A percentile compares a stretch with the other conserved stretches of the same genome.
These are phyloP conservation scores for Pangasius larnaudii DNA, from an alignment of 2,797 vertebrate genomes.

Conservation along the genomic window DNA sequence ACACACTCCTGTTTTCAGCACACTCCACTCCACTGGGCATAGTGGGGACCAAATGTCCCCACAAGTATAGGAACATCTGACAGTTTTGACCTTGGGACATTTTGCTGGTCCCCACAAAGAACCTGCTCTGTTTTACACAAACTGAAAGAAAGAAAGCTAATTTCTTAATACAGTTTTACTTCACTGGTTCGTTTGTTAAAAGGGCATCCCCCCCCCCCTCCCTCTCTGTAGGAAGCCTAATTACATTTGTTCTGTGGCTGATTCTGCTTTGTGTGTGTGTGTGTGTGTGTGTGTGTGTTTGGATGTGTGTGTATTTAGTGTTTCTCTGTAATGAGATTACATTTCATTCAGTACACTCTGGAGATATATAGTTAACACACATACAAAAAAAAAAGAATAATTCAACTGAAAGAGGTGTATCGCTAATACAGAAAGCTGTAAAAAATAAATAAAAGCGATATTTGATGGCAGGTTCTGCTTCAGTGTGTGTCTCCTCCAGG, in stretches of 20 bases:
- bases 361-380: not conserved
- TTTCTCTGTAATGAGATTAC: not conserved
- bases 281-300: not conserved
- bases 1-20: not conserved
- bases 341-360: not conserved
- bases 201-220: too few species aligned
- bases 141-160: not conserved
- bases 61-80: not conserved
- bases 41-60: not conserved
- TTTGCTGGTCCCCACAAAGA: not conserved
- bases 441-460: not conserved
- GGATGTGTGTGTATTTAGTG: not conserved
- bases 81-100: not conserved
- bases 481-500: not conserved
- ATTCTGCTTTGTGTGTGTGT: not conserved
- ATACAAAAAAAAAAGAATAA: not conserved
- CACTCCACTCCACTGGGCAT: not conserved
- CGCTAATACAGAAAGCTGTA: not conserved
- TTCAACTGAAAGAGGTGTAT: not conserved
- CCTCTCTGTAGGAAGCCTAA: not conserved
- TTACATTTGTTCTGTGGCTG: not conserved
- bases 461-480: not conserved
- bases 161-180: not conserved
- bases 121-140: not conserved
- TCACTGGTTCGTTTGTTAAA: slow-evolving; percentile 11